These are phyloP conservation scores for Monopterus albus DNA, from an alignment of 2,113 vertebrate genomes.

Conservation along the genomic window DNA sequence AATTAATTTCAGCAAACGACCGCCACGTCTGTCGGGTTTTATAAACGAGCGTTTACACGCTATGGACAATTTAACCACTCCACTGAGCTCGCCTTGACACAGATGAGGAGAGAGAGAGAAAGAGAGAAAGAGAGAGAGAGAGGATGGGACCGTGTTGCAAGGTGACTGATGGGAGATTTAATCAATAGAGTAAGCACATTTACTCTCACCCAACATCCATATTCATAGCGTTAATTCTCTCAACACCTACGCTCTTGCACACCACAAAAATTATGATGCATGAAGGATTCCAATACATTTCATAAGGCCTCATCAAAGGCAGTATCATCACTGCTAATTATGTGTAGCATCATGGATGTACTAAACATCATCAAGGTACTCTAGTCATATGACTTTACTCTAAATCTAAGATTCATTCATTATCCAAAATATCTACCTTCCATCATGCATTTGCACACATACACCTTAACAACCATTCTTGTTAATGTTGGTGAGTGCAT, in stretches of 20 bases:
- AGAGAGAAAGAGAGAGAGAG: constrained; percentile 30
- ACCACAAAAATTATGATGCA: constrained; percentile 68
- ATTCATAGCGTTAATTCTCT: constrained; percentile 76
- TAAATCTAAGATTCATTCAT: constrained; percentile 42
- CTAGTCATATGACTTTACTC: constrained; percentile 42
- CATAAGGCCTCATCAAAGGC: constrained; percentile 73
- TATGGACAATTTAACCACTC: constrained; percentile 86
- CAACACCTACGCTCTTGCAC: constrained; percentile 69
- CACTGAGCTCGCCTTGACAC: constrained; percentile 80
- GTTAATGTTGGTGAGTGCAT: constrained; percentile 2
- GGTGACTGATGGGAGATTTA: constrained; percentile 80
- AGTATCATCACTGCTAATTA: constrained; percentile 69
- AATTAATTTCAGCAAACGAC: constrained; percentile 87
- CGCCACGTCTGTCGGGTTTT: constrained; percentile 85
- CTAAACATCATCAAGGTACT: constrained; percentile 47
- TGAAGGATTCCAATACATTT: constrained; percentile 73
- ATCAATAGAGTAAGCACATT: constrained; percentile 82
- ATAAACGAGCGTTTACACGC: constrained; percentile 86
- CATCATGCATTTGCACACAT: constrained; percentile 24
- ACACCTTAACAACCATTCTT: constrained; percentile 15
- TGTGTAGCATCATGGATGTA: constrained; percentile 45
- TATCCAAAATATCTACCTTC: constrained; percentile 36
- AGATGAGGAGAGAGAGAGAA: constrained; percentile 64
- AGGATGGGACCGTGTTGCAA: constrained; percentile 44
- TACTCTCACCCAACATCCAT: constrained; percentile 77